Evolutionary conservation across 2,113 vertebrate genomes (phyloP).

Genomic region (Eidolon helvum): DNA sequence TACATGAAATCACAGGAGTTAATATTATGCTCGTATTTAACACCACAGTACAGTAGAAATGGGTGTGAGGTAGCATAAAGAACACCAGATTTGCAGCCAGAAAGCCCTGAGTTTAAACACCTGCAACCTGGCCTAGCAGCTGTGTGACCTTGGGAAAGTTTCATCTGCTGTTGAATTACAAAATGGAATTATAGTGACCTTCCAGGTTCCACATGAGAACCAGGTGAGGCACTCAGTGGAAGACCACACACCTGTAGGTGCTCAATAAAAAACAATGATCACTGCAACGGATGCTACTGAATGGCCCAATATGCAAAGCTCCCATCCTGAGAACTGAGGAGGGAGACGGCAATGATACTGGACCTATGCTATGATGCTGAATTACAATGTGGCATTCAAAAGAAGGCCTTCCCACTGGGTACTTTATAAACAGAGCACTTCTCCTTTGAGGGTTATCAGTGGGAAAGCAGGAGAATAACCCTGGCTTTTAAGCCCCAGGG

Average conservation of each 20-base stretch:
- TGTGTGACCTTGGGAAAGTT: background rate
- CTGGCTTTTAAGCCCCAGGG: background rate
- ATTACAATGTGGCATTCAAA: background rate
- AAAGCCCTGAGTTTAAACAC: background rate
- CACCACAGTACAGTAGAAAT: background rate
- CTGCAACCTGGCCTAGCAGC: no score
- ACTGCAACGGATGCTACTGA: background rate
- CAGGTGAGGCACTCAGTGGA: background rate
- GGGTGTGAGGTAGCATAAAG: rapidly evolving
- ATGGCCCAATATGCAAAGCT: background rate
- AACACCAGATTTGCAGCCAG: background rate
- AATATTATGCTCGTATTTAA: background rate
- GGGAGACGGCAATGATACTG: background rate
- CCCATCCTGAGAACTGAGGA: background rate
- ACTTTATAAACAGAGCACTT: background rate
- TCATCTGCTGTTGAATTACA: background rate
- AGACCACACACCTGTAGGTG: background rate
- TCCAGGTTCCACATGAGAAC: background rate
- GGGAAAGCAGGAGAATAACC: background rate
- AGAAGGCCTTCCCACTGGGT: background rate
- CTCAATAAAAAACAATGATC: background rate
- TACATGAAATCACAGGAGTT: background rate
- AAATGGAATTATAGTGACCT: background rate
- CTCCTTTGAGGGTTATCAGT: background rate
- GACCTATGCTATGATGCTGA: background rate